Conservation (phyloP, 2,888 invertebrate species). For the Sesia bembeciformis region DNA sequence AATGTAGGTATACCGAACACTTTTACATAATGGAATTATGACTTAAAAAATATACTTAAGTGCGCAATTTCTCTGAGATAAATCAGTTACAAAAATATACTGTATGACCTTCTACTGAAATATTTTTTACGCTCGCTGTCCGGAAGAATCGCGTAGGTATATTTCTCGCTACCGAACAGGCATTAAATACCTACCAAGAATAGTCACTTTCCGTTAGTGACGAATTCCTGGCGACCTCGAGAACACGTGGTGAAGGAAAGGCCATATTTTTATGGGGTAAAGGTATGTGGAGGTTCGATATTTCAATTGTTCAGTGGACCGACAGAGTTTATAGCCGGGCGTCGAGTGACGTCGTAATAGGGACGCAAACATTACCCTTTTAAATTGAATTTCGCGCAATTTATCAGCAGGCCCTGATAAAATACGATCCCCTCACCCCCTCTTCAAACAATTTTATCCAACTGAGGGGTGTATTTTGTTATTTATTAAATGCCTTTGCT, state of each 20-base stretch:
- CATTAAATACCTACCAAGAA: too few relatives aligned
- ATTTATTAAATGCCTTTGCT: conserved; percentile 30
- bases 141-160: too few relatives aligned
- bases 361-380: conserved; percentile 69
- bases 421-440: conserved; percentile 32
- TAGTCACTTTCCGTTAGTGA: too few relatives aligned
- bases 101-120: too few relatives aligned
- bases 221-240: not conserved
- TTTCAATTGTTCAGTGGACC: conserved; percentile 60
- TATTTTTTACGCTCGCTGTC: too few relatives aligned
- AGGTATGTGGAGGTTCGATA: conserved; percentile 45
- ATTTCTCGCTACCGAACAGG: too few relatives aligned
- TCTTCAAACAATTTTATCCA: conserved; percentile 46
- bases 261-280: conserved; percentile 40
- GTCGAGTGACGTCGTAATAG: conserved; percentile 61
- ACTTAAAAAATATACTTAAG: too few relatives aligned
- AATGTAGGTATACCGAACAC: too few relatives aligned
- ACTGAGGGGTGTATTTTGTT: conserved; percentile 32
- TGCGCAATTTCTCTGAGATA: too few relatives aligned
- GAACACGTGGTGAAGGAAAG: not conserved
- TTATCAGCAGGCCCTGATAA: conserved; percentile 57
- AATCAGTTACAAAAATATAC: too few relatives aligned
- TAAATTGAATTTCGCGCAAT: conserved; percentile 68
- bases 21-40: too few relatives aligned
- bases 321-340: conserved; percentile 55